Base-by-base conservation (phyloP, 2,888 invertebrate genomes). In the Serripes groenlandicus region DNA sequence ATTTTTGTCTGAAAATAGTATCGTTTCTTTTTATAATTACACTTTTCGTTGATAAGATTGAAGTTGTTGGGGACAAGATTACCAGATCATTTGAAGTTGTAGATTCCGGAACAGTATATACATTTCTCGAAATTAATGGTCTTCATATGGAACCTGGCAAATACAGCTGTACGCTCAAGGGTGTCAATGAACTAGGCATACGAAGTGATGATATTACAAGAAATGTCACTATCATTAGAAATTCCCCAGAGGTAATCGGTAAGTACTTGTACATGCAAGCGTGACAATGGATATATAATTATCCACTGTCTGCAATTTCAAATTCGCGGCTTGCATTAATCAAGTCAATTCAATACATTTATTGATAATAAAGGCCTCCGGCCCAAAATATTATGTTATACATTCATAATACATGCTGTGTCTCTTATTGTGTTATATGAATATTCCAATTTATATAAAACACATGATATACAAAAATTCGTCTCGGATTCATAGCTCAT, bases 161-260 rank as follows among this genome's bases (percentile, higher is more conserved):
- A 21, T 66, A 66, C 26, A 66, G 66, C 35, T 66, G 66, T 21
- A 7, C 18, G 21, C 42, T 75, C 35, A 54, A 26, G 26, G 75
- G 35, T 9, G n/a, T 68, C 30, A 64, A 75, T 26, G 26, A 52
- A 26, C 5, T 68, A 5, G 64, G 56, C 7, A 21, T 56, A 21
- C 23, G 3, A 18, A 75, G 75, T 28, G 68, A 75, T 26, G 66
- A 21, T 7, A 30, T 66, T 15, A 11, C 23, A 9, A 75, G 49
- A 15, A 75, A 66, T 52, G 42, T 75, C 21, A 75, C 75, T 21
- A 37, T 75, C 18, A 23, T 81, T 37, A 42, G 18, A 1, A 37
- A 35, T 35, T 30, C 34, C 4, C 66, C 66, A 3, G 26, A 1
- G n/a, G n/a, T 26, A 21, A 49, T 1, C 23, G 66, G 66, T 66